Conservation (phyloP, 2,113 vertebrate genomes). For the Mungos mungo region DNA sequence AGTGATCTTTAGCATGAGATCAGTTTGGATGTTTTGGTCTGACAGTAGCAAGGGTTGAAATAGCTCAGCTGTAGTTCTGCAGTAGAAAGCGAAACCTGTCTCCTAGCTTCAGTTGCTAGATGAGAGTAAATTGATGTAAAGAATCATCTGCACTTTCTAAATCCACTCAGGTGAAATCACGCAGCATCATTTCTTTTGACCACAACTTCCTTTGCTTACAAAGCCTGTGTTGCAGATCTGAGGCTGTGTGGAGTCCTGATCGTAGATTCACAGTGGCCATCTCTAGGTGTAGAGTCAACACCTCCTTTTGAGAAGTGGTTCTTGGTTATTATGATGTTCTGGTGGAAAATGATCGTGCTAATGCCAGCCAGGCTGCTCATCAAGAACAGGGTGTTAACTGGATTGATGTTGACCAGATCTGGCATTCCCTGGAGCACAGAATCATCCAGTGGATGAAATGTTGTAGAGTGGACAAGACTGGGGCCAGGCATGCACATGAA, state of each 20-base stretch:
- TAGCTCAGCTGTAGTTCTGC: background rate
- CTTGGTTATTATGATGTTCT: background rate
- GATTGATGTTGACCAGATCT: background rate
- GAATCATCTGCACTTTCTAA: background rate
- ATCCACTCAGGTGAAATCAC: background rate
- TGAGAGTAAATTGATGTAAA: background rate
- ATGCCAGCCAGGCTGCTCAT: background rate
- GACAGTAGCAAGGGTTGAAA: background rate
- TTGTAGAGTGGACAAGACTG: background rate
- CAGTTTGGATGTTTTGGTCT: background rate
- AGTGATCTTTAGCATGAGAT: background rate
- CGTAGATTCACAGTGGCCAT: background rate
- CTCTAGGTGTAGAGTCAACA: background rate
- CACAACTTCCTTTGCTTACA: background rate
- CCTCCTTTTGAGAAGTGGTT: background rate
- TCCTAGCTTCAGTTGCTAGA: background rate
- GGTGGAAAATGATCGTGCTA: background rate
- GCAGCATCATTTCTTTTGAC: background rate
- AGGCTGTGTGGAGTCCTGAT: background rate
- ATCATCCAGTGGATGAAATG: background rate
- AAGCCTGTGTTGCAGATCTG: background rate
- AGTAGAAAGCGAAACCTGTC: background rate
- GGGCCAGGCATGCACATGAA: background rate
- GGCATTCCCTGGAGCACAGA: background rate
- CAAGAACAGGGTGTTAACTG: background rate